Evolutionary conservation across 2,113 vertebrate genomes (phyloP).

Genomic region (Oxyruncus cristatus): DNA sequence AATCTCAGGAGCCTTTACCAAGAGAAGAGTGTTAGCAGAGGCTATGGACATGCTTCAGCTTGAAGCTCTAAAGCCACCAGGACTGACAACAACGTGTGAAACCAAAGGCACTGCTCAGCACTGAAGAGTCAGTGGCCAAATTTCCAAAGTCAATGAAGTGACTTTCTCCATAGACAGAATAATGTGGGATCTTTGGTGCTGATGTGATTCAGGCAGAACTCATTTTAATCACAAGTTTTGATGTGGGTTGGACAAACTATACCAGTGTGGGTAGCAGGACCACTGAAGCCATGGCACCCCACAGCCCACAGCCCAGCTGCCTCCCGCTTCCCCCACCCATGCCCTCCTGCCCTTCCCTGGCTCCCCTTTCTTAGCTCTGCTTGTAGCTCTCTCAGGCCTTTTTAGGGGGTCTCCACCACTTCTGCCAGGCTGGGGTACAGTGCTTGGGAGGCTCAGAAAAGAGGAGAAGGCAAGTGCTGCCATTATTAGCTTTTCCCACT

Average conservation of each 20-base stretch:
- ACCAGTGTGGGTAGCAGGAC: neutral
- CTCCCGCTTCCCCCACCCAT: fast-evolving
- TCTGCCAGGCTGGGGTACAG: neutral
- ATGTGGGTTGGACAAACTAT: neutral
- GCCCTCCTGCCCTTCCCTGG: neutral
- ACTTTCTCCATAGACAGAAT: neutral
- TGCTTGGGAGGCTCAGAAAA: neutral
- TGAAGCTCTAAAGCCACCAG: neutral
- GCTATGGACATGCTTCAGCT: neutral
- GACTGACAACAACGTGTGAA: fast-evolving
- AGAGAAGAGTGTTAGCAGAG: neutral
- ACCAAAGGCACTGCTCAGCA: neutral
- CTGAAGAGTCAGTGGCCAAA: neutral
- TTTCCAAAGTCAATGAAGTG: neutral
- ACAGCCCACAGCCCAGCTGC: neutral
- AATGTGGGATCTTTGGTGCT: neutral
- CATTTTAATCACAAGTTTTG: neutral
- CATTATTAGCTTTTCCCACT: neutral
- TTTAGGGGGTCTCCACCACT: too few species aligned
- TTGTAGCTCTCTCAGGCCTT: neutral
- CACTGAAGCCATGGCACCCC: neutral
- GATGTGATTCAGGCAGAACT: neutral
- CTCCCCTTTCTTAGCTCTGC: neutral
- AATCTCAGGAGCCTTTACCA: neutral
- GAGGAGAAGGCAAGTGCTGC: neutral